phyloP scores from a whole-genome alignment of 2,888 invertebrate genomes.

The Andricus quercusramuli region DNA sequence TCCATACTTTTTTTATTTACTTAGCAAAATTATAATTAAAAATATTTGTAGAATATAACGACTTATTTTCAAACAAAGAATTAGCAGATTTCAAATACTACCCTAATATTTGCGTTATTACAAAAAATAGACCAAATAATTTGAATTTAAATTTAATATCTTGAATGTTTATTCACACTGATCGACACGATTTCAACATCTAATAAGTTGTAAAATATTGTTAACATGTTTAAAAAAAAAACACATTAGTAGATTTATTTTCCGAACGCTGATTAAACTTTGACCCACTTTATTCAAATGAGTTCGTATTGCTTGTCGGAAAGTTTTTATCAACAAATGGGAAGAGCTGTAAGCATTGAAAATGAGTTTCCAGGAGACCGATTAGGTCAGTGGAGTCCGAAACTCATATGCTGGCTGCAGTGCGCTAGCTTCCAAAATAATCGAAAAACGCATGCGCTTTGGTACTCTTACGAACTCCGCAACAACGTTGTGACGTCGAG shows the following conservation, averaged over 20 bases:
- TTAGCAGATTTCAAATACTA: too few relatives aligned
- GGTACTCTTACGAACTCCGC: slow-evolving; percentile 49
- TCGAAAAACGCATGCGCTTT: slow-evolving; percentile 58
- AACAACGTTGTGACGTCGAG: slow-evolving; percentile 55
- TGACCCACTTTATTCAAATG: not conserved
- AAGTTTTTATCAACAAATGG: slow-evolving; percentile 1
- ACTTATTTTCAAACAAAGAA: too few relatives aligned
- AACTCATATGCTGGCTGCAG: slow-evolving; percentile 29
- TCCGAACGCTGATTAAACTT: not conserved
- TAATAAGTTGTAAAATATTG: too few relatives aligned
- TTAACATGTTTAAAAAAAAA: not conserved
- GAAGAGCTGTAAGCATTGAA: slow-evolving; percentile 22
- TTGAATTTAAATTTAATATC: too few relatives aligned
- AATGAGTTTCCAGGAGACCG: slow-evolving; percentile 32
- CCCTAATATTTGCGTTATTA: too few relatives aligned
- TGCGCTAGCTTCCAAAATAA: slow-evolving; percentile 44
- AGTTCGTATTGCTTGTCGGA: not conserved
- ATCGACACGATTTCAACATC: too few relatives aligned
- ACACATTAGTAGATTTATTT: not conserved
- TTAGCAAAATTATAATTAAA: too few relatives aligned
- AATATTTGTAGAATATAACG: too few relatives aligned
- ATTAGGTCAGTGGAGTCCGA: slow-evolving; percentile 18
- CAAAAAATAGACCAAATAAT: too few relatives aligned
- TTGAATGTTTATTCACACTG: too few relatives aligned
- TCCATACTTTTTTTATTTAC: too few relatives aligned